Evolutionary conservation across 2,888 invertebrate species (phyloP).

Genomic region (Drosophila pegasa): DNA sequence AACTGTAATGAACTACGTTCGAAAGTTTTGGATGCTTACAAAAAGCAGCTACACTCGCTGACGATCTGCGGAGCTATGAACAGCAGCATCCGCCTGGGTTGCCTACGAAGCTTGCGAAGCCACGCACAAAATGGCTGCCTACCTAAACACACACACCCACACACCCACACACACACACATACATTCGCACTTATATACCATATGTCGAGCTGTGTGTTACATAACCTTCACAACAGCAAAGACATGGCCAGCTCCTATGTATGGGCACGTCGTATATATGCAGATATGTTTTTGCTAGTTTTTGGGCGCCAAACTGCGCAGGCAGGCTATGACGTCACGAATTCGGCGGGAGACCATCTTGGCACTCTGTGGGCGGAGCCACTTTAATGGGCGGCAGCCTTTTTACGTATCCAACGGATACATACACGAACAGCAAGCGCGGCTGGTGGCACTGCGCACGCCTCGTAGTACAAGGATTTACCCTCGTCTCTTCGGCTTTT

Average conservation of each 20-base stretch:
- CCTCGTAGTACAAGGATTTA: slow-evolving; percentile 3
- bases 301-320: slow-evolving; percentile 42
- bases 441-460: slow-evolving; percentile 49
- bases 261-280: slow-evolving; percentile 27
- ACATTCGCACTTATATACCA: slow-evolving; percentile 17
- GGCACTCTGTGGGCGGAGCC: slow-evolving; percentile 64
- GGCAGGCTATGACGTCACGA: slow-evolving; percentile 62
- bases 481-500: background rate
- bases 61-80: slow-evolving; percentile 85
- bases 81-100: slow-evolving; percentile 76
- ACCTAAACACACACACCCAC: slow-evolving; percentile 36
- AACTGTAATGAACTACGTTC: slow-evolving; percentile 37
- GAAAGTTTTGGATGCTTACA: slow-evolving; percentile 28
- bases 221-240: slow-evolving; percentile 74
- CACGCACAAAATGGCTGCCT: slow-evolving; percentile 73
- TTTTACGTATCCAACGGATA: slow-evolving; percentile 61
- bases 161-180: background rate
- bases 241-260: slow-evolving; percentile 38
- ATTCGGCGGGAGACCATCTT: slow-evolving; percentile 72
- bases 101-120: slow-evolving; percentile 79
- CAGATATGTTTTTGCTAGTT: slow-evolving; percentile 5
- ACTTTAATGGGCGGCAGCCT: slow-evolving; percentile 51
- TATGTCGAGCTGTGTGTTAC: slow-evolving; percentile 42
- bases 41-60: slow-evolving; percentile 85
- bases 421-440: slow-evolving; percentile 33